Evolutionary conservation across 2,113 vertebrate genomes (phyloP).

Genomic region (Crotalus viridis): DNA sequence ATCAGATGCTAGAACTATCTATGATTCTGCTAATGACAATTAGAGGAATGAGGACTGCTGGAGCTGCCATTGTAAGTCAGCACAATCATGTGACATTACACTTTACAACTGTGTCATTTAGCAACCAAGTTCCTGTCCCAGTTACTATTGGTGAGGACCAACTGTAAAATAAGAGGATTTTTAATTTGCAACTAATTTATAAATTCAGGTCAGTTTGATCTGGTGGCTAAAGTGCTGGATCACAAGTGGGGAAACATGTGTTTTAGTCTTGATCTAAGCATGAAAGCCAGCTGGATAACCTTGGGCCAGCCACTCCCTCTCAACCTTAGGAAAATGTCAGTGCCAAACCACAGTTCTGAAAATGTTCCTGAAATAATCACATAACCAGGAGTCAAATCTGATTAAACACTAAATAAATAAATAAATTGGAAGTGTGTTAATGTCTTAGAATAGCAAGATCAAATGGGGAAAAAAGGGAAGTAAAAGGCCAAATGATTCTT

Average conservation of each 20-base stretch:
- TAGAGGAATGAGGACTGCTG: neutral
- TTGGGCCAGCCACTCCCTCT: neutral
- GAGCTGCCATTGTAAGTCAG: neutral
- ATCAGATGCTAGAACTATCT: neutral
- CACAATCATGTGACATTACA: neutral
- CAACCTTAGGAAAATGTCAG: neutral
- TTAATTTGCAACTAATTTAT: neutral
- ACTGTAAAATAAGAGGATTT: neutral
- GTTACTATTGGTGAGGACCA: neutral
- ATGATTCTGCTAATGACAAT: neutral
- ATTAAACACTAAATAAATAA: neutral
- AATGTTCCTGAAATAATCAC: neutral
- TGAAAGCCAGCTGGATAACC: neutral
- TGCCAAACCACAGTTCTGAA: neutral
- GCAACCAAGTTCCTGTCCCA: neutral
- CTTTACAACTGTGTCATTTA: neutral
- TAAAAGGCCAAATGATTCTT: neutral
- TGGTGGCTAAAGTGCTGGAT: neutral
- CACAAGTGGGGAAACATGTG: neutral
- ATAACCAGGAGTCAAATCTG: neutral
- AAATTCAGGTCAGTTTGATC: neutral
- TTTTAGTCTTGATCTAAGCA: neutral
- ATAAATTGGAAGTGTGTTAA: neutral
- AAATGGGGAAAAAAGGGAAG: accelerated
- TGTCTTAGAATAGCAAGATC: neutral